Evolutionary conservation across 2,113 vertebrate species (phyloP).

Genomic region (Peromyscus maniculatus): DNA sequence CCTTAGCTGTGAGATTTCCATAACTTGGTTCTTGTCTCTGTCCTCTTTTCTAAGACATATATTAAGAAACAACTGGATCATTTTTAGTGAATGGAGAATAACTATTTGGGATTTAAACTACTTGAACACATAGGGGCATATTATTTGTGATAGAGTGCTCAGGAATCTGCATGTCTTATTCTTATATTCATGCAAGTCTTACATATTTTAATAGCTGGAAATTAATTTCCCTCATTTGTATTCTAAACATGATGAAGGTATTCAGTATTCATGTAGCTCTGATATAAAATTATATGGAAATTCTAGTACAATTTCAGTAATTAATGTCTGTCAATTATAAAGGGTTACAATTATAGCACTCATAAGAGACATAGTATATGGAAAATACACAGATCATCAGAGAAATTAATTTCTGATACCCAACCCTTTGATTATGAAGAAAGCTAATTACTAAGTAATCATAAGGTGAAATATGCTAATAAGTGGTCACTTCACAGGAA

Average conservation of each 20-base stretch:
- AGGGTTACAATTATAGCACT: slow-evolving; percentile 77
- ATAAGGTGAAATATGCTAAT: slow-evolving; percentile 61
- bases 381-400: slow-evolving; percentile 77
- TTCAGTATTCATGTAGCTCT: slow-evolving; percentile 79
- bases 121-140: background rate
- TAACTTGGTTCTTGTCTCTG: background rate
- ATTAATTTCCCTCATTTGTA: slow-evolving; percentile 74
- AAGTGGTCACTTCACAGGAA: slow-evolving; percentile 33
- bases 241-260: slow-evolving; percentile 74
- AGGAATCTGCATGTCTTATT: slow-evolving; percentile 8
- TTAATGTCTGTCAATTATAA: slow-evolving; percentile 81
- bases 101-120: background rate
- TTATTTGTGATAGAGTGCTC: slow-evolving; percentile 32
- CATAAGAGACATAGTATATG: slow-evolving; percentile 59
- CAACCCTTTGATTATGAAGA: slow-evolving; percentile 65
- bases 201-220: slow-evolving; percentile 72
- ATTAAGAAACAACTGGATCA: background rate
- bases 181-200: slow-evolving; percentile 62
- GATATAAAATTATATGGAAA: slow-evolving; percentile 78
- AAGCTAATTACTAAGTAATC: slow-evolving; percentile 64
- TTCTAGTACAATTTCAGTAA: slow-evolving; percentile 77
- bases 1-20: background rate
- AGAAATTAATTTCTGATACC: slow-evolving; percentile 78
- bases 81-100: slow-evolving; percentile 25
- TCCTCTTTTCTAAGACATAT: background rate